Conservation (phyloP, 2,113 vertebrate genomes). For the Eolophus roseicapilla region DNA sequence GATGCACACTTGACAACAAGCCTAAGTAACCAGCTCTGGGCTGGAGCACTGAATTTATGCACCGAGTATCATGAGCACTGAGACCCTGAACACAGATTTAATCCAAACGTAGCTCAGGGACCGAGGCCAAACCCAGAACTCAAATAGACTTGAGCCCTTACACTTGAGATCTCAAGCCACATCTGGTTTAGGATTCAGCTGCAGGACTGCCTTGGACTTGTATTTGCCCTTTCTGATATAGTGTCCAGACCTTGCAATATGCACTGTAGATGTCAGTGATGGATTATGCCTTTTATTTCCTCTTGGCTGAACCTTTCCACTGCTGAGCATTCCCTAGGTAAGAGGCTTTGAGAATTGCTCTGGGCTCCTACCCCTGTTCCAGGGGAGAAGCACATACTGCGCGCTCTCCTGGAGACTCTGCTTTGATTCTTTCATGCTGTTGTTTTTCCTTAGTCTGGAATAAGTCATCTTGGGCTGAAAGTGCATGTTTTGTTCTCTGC, state of each 20-base stretch:
- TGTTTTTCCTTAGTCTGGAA: conserved; percentile 57
- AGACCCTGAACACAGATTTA: background rate
- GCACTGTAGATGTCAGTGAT: background rate
- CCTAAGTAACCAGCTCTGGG: background rate
- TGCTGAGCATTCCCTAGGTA: background rate
- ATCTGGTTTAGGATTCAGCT: background rate
- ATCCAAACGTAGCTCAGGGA: background rate
- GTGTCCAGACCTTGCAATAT: background rate
- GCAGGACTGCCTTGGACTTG: background rate
- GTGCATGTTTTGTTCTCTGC: conserved; percentile 64
- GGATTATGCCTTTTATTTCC: background rate
- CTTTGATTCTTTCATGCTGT: conserved; percentile 23
- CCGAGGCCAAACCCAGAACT: background rate
- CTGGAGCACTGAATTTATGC: background rate
- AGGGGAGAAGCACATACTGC: background rate
- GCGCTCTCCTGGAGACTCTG: background rate
- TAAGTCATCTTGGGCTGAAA: conserved; percentile 59
- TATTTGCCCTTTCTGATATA: background rate
- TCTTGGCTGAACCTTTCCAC: background rate
- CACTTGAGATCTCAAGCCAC: background rate
- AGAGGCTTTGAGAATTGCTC: background rate
- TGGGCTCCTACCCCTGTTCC: background rate
- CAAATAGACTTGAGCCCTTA: background rate
- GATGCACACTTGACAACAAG: background rate
- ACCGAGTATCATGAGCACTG: background rate